Evolutionary conservation across 1,140 invertebrate species (phyloP).

Genomic region (Magallana gigas): DNA sequence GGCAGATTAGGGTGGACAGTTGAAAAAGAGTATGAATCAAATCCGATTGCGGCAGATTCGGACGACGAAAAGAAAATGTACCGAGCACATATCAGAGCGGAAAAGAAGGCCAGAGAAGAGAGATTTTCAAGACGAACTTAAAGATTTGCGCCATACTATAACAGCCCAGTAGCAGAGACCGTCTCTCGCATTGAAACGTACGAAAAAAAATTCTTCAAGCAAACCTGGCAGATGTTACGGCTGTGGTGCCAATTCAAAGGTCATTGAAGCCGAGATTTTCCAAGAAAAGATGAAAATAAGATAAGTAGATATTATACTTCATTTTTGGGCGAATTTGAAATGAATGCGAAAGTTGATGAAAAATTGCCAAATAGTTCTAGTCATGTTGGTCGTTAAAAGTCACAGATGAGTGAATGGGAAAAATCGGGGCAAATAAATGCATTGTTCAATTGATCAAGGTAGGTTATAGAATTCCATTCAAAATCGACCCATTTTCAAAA

Average conservation of each 20-base stretch:
- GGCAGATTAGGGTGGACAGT: slow-evolving; percentile 46
- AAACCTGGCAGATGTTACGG: slow-evolving; percentile 35
- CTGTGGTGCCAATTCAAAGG: neutral
- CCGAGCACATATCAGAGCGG: neutral
- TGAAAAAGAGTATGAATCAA: slow-evolving; percentile 33
- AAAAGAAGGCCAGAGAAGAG: slow-evolving; percentile 21
- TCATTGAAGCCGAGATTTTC: slow-evolving; percentile 24
- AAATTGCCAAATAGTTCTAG: neutral
- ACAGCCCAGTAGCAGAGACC: neutral
- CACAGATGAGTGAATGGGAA: slow-evolving; percentile 41
- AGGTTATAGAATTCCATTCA: slow-evolving; percentile 54
- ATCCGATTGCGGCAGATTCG: slow-evolving; percentile 32
- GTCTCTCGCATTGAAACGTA: neutral
- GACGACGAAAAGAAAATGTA: slow-evolving; percentile 51
- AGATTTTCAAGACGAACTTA: neutral
- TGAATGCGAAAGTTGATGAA: no score
- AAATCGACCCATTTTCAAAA: neutral
- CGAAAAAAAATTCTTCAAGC: neutral
- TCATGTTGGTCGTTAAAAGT: slow-evolving; percentile 40
- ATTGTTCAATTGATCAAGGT: slow-evolving; percentile 38
- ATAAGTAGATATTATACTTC: neutral
- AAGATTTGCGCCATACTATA: neutral
- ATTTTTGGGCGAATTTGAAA: neutral
- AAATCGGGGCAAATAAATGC: neutral
- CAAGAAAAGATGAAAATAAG: slow-evolving; percentile 9